These are phyloP conservation scores for Phortica okadai DNA, from an alignment of 2,888 invertebrate species.

Conservation along the genomic window DNA sequence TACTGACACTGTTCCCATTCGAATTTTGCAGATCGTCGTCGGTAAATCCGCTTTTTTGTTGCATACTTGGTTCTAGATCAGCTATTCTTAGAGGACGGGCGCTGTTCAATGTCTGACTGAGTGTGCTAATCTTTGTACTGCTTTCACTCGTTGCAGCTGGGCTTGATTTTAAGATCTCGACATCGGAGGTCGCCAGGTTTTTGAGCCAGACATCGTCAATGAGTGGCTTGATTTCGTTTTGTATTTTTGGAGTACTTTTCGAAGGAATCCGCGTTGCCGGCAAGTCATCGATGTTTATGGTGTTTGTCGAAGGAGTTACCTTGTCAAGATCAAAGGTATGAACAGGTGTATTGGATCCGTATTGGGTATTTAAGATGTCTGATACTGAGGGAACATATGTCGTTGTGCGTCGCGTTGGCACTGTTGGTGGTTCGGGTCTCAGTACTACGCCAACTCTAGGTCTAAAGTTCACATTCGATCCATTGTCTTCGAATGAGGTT, in stretches of 20 bases:
- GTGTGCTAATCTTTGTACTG: constrained; percentile 36
- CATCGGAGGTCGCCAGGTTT: constrained; percentile 35
- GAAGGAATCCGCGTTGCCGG: constrained; percentile 43
- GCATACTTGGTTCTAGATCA: constrained; percentile 49
- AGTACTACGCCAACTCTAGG: neutral
- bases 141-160: neutral
- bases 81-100: constrained; percentile 28
- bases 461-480: neutral
- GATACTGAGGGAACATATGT: constrained; percentile 45
- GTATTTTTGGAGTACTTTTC: neutral
- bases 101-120: constrained; percentile 37
- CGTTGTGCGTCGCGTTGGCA: constrained; percentile 34
- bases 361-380: constrained; percentile 47
- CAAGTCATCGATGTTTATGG: constrained; percentile 49
- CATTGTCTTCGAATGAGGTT: neutral
- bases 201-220: constrained; percentile 39
- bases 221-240: constrained; percentile 9
- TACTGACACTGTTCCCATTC: constrained; percentile 47
- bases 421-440: constrained; percentile 1
- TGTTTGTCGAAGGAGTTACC: neutral
- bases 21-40: constrained; percentile 53
- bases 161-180: constrained; percentile 2
- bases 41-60: constrained; percentile 56
- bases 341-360: constrained; percentile 23
- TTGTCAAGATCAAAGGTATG: constrained; percentile 9